A percentile compares a stretch with the other conserved stretches of the same genome.
phyloP scores from a whole-genome alignment of 2,797 vertebrate species.

The Rhyacichthys aspro region DNA sequence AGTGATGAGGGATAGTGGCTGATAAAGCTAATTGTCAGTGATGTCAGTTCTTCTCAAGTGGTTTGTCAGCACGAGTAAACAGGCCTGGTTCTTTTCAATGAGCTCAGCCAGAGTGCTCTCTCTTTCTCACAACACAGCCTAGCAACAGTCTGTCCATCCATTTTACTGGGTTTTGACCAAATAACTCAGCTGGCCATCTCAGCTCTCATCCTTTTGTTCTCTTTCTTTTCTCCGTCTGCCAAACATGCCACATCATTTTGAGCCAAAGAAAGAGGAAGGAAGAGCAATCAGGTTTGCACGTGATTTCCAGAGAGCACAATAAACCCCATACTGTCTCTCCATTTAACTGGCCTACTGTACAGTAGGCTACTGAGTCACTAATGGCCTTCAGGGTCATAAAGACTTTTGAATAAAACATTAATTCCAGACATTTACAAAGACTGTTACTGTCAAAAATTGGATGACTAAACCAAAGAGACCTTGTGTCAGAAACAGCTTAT shows the following conservation, averaged over 20 bases:
- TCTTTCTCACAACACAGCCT: constrained; percentile 67
- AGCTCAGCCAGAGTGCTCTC: constrained; percentile 66
- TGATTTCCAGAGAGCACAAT: constrained; percentile 59
- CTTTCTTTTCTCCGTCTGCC: constrained; percentile 68
- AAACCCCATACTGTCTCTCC: constrained; percentile 55
- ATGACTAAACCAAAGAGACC: constrained; percentile 7
- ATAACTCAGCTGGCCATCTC: constrained; percentile 75
- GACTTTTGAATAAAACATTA: constrained; percentile 19
- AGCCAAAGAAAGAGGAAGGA: constrained; percentile 57
- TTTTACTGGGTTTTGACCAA: constrained; percentile 76
- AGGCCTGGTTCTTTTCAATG: constrained; percentile 70
- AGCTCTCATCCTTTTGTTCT: constrained; percentile 72
- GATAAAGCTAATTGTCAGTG: constrained; percentile 77
- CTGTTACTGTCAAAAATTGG: constrained; percentile 20
- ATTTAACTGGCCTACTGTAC: constrained; percentile 60
- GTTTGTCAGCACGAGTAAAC: constrained; percentile 73
- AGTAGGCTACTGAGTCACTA: constrained; percentile 56
- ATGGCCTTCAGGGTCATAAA: constrained; percentile 28
- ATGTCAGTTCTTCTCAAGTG: constrained; percentile 63
- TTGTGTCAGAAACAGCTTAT: constrained; percentile 12
- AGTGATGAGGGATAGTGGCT: constrained; percentile 59
- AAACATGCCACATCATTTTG: constrained; percentile 75
- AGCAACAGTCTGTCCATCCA: constrained; percentile 72
- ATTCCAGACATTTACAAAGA: constrained; percentile 5
- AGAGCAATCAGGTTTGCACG: constrained; percentile 60